These are phyloP conservation scores for Tympanuchus pallidicinctus DNA, from an alignment of 2,113 vertebrate genomes.

Conservation along the genomic window DNA sequence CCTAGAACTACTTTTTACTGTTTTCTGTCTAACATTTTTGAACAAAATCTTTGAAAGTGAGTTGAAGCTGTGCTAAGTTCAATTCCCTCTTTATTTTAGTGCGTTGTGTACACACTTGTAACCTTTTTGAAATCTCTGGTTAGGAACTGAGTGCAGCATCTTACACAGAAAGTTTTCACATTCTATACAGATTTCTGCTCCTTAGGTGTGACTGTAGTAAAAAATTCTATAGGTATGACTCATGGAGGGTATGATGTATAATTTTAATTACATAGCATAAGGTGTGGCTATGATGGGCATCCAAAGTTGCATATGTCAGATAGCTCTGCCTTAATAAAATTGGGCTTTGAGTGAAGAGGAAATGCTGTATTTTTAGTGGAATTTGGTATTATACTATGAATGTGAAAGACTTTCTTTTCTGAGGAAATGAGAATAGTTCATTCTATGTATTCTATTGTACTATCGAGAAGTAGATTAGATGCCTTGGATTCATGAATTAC, in stretches of 20 bases:
- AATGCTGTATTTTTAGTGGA: not conserved
- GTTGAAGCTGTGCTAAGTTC: not conserved
- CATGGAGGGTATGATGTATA: not conserved
- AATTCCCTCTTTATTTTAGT: not conserved
- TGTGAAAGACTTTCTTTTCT: not conserved
- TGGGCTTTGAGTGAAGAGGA: not conserved
- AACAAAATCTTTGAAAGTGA: not conserved
- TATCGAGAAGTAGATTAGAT: not conserved
- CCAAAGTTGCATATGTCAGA: not conserved
- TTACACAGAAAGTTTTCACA: not conserved
- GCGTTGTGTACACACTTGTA: not conserved
- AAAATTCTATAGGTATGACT: not conserved
- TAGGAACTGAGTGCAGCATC: not conserved
- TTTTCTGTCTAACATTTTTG: not conserved
- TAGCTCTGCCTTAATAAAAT: not conserved
- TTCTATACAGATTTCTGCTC: not conserved
- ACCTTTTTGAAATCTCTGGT: not conserved
- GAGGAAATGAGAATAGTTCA: not conserved
- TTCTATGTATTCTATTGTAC: too few species aligned
- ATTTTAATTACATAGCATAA: not conserved
- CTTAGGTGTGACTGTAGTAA: conserved; percentile 12
- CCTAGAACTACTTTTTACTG: not conserved
- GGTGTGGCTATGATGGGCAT: not conserved
- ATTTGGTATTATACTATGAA: not conserved
- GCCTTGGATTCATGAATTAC: not conserved